phyloP scores from a whole-genome alignment of 1,140 invertebrate genomes.

The Trichogramma pretiosum region DNA sequence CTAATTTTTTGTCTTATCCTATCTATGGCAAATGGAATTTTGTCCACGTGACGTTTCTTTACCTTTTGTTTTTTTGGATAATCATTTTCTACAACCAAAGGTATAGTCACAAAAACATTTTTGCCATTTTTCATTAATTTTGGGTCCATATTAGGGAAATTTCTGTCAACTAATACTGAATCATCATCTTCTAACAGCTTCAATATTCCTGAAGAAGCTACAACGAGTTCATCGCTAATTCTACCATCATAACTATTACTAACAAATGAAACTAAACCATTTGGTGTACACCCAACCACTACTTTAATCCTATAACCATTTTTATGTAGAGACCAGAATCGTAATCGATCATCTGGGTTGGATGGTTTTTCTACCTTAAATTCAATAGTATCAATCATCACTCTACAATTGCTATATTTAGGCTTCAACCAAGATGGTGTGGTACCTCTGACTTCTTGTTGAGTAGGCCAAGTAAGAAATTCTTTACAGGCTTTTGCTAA shows the following conservation, averaged over 20 bases:
- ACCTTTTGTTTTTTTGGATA: constrained; percentile 21
- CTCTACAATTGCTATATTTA: constrained; percentile 29
- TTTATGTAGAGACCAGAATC: constrained; percentile 36
- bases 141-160: constrained; percentile 32
- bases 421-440: constrained; percentile 27
- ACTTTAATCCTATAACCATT: constrained; percentile 28
- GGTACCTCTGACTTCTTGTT: constrained; percentile 17
- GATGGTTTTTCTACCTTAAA: constrained; percentile 31
- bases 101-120: background rate
- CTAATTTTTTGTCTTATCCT: constrained; percentile 27
- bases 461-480: constrained; percentile 24
- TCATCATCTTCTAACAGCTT: constrained; percentile 34
- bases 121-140: background rate
- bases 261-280: constrained; percentile 35
- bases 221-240: constrained; percentile 9
- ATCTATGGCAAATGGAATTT: constrained; percentile 34
- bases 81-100: constrained; percentile 18
- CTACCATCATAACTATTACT: constrained; percentile 31
- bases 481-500: constrained; percentile 15
- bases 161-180: constrained; percentile 36
- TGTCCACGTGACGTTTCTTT: constrained; percentile 29
- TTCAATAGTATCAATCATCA: constrained; percentile 40
- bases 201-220: constrained; percentile 23
- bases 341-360: constrained; percentile 22
- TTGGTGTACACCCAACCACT: no score